phyloP scores from a whole-genome alignment of 37 sponge, comb jelly and placozoan species.

The Hexactinellida sp. region DNA sequence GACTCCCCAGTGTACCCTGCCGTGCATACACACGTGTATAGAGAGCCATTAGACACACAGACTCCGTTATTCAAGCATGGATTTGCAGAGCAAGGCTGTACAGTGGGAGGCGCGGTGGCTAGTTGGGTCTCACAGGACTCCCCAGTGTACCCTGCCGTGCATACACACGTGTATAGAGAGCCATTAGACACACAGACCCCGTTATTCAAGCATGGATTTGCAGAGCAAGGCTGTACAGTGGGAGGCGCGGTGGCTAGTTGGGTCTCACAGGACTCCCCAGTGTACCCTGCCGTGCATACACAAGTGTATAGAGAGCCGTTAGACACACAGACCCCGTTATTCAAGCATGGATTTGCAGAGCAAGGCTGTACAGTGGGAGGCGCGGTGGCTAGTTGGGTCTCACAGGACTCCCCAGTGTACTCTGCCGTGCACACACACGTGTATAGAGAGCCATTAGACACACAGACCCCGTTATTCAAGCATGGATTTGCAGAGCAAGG shows the following conservation, averaged over 20 bases:
- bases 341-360: constrained; percentile 19
- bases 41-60: neutral
- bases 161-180: neutral
- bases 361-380: constrained; percentile 18
- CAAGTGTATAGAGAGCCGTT: neutral
- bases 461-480: constrained; percentile 27
- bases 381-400: neutral
- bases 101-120: neutral
- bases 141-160: constrained; percentile 17
- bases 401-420: constrained; percentile 18
- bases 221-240: constrained; percentile 17
- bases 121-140: constrained; percentile 2
- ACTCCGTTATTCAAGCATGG: constrained; percentile 31
- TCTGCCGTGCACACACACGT: neutral
- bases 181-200: constrained; percentile 18
- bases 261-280: constrained; percentile 19
- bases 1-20: neutral
- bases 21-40: constrained; percentile 2
- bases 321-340: constrained; percentile 24
- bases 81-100: constrained; percentile 7
- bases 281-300: neutral
- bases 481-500: constrained; percentile 21
- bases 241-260: neutral
- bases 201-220: constrained; percentile 25
- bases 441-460: neutral